A percentile compares a stretch with the other conserved stretches of the same genome.
Conservation (phyloP, 2,797 vertebrate species). For the Bufotes viridis region DNA sequence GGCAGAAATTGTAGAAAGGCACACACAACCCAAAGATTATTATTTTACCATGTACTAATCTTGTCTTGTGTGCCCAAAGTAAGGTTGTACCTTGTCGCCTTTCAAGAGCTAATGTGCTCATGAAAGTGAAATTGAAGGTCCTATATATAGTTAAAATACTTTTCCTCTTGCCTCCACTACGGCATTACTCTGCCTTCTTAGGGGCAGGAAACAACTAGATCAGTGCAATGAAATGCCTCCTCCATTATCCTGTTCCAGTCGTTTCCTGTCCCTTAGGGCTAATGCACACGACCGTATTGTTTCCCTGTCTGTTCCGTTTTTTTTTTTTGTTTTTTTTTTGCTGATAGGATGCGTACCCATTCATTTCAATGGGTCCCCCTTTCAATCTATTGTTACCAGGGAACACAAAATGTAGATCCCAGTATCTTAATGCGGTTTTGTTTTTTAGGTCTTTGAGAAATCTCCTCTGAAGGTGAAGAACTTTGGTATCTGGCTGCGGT, state of each 20-base stretch:
- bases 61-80: slow-evolving; percentile 81
- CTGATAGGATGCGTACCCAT: no score
- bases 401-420: neutral
- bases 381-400: neutral
- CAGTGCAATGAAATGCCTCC: no score
- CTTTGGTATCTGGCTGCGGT: slow-evolving; percentile 97
- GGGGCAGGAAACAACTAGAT: no score
- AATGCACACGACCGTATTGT: no score
- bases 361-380: no score
- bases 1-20: neutral
- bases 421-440: neutral
- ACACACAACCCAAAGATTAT: slow-evolving; percentile 60
- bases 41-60: slow-evolving; percentile 64
- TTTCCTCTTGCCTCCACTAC: neutral
- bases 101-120: slow-evolving; percentile 77
- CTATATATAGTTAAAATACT: slow-evolving; percentile 68
- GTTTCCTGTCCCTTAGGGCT: no score
- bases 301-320: no score
- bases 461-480: slow-evolving; percentile 94
- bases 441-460: slow-evolving; percentile 89
- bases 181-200: no score
- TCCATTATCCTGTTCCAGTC: no score
- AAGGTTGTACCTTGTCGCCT: slow-evolving; percentile 81
- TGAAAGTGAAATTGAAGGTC: slow-evolving; percentile 83
- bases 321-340: no score